phyloP scores from a whole-genome alignment of 2,797 vertebrate species.

The Bovichtus variegatus region DNA sequence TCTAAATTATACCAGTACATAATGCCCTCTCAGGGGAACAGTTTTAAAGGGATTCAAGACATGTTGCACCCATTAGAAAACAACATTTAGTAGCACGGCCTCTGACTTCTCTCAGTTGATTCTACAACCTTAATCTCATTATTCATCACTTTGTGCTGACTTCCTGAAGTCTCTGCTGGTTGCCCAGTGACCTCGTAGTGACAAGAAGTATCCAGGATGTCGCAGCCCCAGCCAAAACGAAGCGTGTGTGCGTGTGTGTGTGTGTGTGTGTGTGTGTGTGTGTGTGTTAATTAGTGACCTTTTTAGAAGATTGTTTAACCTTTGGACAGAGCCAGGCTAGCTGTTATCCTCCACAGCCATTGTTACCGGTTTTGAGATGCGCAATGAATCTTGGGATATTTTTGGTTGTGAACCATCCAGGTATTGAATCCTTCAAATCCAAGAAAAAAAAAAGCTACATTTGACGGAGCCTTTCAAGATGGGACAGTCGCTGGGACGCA shows the following conservation, averaged over 20 bases:
- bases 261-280: too few species aligned
- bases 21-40: background rate
- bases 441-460: too few species aligned
- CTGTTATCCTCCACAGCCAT: background rate
- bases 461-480: too few species aligned
- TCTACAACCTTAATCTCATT: background rate
- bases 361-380: too few species aligned
- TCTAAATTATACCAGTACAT: slow-evolving; percentile 5
- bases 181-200: background rate
- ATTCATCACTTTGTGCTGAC: background rate
- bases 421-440: too few species aligned
- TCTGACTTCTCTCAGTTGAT: slow-evolving; percentile 5
- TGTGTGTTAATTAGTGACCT: slow-evolving; percentile 1
- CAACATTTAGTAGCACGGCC: background rate
- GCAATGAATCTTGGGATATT: too few species aligned
- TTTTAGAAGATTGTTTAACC: background rate
- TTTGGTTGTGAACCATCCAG: too few species aligned
- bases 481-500: too few species aligned
- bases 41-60: slow-evolving; percentile 1
- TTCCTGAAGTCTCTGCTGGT: slow-evolving; percentile 16
- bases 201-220: background rate
- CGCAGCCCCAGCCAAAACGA: background rate
- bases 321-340: background rate
- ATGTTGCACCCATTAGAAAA: background rate
- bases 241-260: too few species aligned